Evolutionary conservation across 2,888 invertebrate species (phyloP), one percentile per base, ranked within the genome.

Genomic region (Noctua janthina): DNA sequence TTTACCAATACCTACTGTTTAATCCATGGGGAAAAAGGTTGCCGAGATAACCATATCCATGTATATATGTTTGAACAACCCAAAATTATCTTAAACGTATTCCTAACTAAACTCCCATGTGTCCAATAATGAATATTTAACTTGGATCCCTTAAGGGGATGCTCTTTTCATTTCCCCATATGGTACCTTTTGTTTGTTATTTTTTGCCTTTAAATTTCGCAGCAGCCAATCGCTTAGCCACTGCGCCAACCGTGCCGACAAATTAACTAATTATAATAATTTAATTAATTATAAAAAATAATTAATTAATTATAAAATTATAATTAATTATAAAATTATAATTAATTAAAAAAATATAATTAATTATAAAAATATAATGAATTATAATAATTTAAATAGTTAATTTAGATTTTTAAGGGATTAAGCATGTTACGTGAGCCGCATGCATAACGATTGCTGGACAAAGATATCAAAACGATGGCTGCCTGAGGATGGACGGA

Each of bases 71-170:
- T 79, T 64, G 64, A 81, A 75, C 43, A 43, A 56, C 70, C 78
- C 76, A 64, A 79, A 88, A 83, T 86, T 88, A 86, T 83, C 82
- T 78, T 70, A 81, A 84, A 83, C 72, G 84, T 81, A 82, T 87
- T 83, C 79, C 23, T 35, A 75, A 73, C 82, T 77, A 74, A 84
- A 80, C 71, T 83, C 75, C 62, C 66, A 68, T 74, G 67, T 35
- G 78, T 83, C 77, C 62, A 78, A 82, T 85, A 81, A 89, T 89
- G 89, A 90, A 90, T 89, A 88, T 89, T 88, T 86, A 84, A 87
- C 81, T 85, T 71, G 15, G 23, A 80, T 74, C 81, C 59, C 59
- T 83, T 83, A 83, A 81, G 74, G 85, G 62, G 4, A 67, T 85
- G 70, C 10, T 74, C 81, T 59, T 80, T 85, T 73, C n/a, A 51